Percentiles rank a stretch among this genome's conserved stretches.
Conservation (phyloP, 2,113 vertebrate species). For the Pleuronectes platessa region DNA sequence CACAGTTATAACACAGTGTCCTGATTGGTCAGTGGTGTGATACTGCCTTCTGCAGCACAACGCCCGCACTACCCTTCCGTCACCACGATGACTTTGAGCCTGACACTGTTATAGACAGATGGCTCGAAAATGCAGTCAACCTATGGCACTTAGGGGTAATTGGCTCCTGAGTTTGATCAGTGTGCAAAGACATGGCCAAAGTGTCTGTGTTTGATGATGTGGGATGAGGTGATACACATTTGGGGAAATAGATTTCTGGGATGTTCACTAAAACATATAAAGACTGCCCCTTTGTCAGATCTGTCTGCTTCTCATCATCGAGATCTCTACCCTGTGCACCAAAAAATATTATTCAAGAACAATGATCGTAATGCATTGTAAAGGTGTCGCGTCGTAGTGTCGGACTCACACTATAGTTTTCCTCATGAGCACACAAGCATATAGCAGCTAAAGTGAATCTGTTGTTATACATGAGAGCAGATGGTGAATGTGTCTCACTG, state of each 20-base stretch:
- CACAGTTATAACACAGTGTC: slow-evolving; percentile 11
- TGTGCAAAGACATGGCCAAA: slow-evolving; percentile 7
- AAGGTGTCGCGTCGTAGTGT: no score
- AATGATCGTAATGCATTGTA: no score
- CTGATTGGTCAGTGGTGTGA: slow-evolving; percentile 32
- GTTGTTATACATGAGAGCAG: slow-evolving; percentile 31
- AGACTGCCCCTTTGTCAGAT: neutral
- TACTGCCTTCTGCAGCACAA: slow-evolving; percentile 29
- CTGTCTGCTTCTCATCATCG: neutral
- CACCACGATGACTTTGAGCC: slow-evolving; percentile 8
- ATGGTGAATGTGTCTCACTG: slow-evolving; percentile 38
- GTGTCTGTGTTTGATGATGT: neutral
- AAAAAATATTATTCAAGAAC: neutral
- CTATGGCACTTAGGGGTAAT: slow-evolving; percentile 1
- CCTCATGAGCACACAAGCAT: slow-evolving; percentile 7
- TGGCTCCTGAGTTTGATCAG: slow-evolving; percentile 9
- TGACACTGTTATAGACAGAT: slow-evolving; percentile 35
- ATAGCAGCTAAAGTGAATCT: slow-evolving; percentile 11
- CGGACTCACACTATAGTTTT: neutral
- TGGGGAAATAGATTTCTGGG: neutral
- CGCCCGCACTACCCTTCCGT: neutral
- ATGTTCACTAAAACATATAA: slow-evolving; percentile 3
- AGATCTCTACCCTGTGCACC: no score
- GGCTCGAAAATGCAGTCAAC: slow-evolving; percentile 31
- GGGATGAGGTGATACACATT: neutral